Evolutionary conservation across 2,888 invertebrate genomes (phyloP).

Genomic region (Brassicogethes aeneus): DNA sequence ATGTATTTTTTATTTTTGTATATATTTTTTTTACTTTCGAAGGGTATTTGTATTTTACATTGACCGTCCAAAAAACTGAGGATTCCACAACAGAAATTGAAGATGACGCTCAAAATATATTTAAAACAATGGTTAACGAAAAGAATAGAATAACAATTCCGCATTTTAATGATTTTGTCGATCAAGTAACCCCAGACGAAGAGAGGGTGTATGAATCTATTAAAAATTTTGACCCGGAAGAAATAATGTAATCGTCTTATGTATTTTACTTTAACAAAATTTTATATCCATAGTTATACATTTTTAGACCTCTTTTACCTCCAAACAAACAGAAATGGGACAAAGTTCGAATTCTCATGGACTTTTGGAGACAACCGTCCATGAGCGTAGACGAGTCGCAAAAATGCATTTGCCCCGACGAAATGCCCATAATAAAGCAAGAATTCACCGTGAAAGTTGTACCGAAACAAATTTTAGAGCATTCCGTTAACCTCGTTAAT

Average conservation of each 20-base stretch:
- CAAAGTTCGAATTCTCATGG: slow-evolving; percentile 39
- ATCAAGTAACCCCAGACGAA: slow-evolving; percentile 41
- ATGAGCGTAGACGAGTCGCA: slow-evolving; percentile 31
- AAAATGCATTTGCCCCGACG: slow-evolving; percentile 35
- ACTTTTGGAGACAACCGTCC: slow-evolving; percentile 40
- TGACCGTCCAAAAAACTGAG: slow-evolving; percentile 21
- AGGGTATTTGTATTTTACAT: slow-evolving; percentile 19
- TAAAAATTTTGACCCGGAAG: slow-evolving; percentile 33
- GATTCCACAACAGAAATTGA: slow-evolving; percentile 31
- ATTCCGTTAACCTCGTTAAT: slow-evolving; percentile 18
- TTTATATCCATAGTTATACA: too few species aligned
- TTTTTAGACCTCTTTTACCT: slow-evolving; percentile 30
- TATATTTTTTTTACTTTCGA: too few species aligned
- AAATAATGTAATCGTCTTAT: slow-evolving; percentile 34
- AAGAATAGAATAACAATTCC: slow-evolving; percentile 35
- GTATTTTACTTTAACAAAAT: too few species aligned
- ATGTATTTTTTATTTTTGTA: too few species aligned
- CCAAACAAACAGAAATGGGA: slow-evolving; percentile 33
- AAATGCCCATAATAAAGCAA: slow-evolving; percentile 29
- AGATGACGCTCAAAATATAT: slow-evolving; percentile 36
- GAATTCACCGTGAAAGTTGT: slow-evolving; percentile 37
- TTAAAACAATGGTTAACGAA: slow-evolving; percentile 29
- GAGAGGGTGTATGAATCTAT: slow-evolving; percentile 38
- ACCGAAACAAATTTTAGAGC: slow-evolving; percentile 34
- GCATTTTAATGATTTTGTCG: slow-evolving; percentile 36